Evolutionary conservation across 2,797 vertebrate genomes (phyloP), one percentile per base, ranked within the genome.

Genomic region (Hypotaenidia philippensis): DNA sequence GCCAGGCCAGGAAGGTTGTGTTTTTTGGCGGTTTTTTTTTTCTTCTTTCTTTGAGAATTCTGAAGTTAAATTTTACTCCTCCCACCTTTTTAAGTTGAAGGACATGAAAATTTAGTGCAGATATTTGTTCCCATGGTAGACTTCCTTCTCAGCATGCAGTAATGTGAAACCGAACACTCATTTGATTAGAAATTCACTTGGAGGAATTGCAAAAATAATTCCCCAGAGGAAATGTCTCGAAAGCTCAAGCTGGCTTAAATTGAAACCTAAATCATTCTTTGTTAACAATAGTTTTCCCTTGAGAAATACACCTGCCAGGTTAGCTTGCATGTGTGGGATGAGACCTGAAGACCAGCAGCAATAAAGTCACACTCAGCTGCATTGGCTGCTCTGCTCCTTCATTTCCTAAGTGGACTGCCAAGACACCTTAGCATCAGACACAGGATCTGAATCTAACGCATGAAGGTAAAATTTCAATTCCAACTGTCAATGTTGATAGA

Each of bases 111-210:
- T 52, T 59, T 50, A 94, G 76, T 47, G 16, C n/a, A 81, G 82
- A 41, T 76, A 86, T 75, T 95, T 88, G 27, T 81, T 96, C 92
- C 76, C 72, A 63, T 61, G 57, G 21, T 55, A 83, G 60, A 13
- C 40, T 94, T 93, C 83, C 61, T 89, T 93, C 89, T 80, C 84
- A 91, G 83, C 90, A 89, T 38, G 72, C 32, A 63, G 65, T 83
- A 90, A 86, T 38, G 34, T 63, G 89, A 95, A 96, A 94, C 55
- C 2, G 5, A 94, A 72, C 36, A 56, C 47, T 92, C 79, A 80
- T 92, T 93, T 86, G 82, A 89, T 92, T 95, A 83, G 56, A 91
- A 89, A 90, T 92, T 66, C 50, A 88, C 80, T 52, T 17, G 0
- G 40, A 94, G 79, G 79, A 86, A 93, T 66, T 91, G 26, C 47